Conservation (phyloP, 2,797 vertebrate genomes). For the Fundulus diaphanus region DNA sequence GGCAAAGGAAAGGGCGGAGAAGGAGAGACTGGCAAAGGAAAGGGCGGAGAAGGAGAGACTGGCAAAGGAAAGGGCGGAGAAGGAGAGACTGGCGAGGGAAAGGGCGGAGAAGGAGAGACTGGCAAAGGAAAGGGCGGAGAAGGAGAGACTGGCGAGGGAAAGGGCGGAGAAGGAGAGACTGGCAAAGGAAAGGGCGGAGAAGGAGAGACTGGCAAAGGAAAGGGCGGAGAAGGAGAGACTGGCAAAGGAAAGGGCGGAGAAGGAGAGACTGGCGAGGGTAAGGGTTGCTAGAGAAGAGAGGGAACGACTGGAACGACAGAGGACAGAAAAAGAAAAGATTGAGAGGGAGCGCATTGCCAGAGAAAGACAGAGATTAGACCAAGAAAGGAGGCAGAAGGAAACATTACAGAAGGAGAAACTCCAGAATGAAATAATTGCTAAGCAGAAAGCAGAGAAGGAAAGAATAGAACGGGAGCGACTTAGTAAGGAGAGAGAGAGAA, state of each 20-base stretch:
- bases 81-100: fast-evolving
- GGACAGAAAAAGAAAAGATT: constrained; percentile 11
- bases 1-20: background rate
- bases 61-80: fast-evolving
- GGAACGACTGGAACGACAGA: constrained; percentile 48
- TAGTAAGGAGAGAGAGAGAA: background rate
- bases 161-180: background rate
- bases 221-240: background rate
- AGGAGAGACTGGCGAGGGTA: constrained; percentile 1
- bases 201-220: fast-evolving
- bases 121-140: constrained; percentile 7
- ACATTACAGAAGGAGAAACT: background rate
- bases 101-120: constrained; percentile 4
- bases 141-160: fast-evolving
- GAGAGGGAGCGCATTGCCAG: background rate
- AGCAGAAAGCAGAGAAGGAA: background rate
- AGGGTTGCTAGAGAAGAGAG: background rate
- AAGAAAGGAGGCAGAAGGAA: background rate
- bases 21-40: background rate
- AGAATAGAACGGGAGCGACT: background rate
- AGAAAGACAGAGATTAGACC: background rate
- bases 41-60: background rate
- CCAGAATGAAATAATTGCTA: constrained; percentile 16
- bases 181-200: fast-evolving
- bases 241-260: constrained; percentile 1